These are phyloP conservation scores for Pseudachorutes palmiensis DNA, from an alignment of 1,140 invertebrate genomes.

Conservation along the genomic window DNA sequence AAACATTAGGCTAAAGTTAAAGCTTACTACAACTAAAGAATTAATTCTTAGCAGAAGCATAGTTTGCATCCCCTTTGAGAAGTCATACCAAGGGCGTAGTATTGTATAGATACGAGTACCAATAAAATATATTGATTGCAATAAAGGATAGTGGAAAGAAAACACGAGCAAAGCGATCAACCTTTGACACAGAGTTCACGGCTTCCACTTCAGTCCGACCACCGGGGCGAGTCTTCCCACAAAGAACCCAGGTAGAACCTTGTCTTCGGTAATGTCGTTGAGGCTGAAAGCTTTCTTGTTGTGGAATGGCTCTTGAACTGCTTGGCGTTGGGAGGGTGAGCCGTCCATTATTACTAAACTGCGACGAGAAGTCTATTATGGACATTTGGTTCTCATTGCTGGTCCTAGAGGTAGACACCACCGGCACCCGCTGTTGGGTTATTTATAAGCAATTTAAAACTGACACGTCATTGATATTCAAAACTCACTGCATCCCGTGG, in stretches of 20 bases:
- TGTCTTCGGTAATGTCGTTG: slow-evolving; percentile 1
- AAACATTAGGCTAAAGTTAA: too few species aligned
- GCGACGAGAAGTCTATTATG: slow-evolving; percentile 29
- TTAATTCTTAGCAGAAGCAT: background rate
- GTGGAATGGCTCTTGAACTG: background rate
- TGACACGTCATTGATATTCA: background rate
- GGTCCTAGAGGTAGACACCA: too few species aligned
- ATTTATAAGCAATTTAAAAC: background rate
- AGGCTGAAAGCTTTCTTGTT: background rate
- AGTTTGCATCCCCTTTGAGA: background rate
- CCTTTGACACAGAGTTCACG: slow-evolving; percentile 67
- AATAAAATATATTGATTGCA: slow-evolving; percentile 69
- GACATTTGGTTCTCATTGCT: slow-evolving; percentile 28
- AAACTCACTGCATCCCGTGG: slow-evolving; percentile 24
- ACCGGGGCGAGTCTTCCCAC: slow-evolving; percentile 12
- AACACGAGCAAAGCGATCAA: slow-evolving; percentile 62
- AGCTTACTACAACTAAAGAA: background rate
- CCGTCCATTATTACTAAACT: slow-evolving; percentile 24
- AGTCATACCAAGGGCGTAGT: slow-evolving; percentile 8
- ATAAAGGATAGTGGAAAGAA: slow-evolving; percentile 68
- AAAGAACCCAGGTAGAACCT: slow-evolving; percentile 24
- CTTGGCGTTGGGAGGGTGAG: background rate
- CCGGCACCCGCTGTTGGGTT: background rate
- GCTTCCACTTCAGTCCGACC: slow-evolving; percentile 33
- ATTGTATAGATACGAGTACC: slow-evolving; percentile 62